These are phyloP conservation scores for Calycopis cecrops DNA, from an alignment of 1,140 invertebrate genomes.

Conservation along the genomic window DNA sequence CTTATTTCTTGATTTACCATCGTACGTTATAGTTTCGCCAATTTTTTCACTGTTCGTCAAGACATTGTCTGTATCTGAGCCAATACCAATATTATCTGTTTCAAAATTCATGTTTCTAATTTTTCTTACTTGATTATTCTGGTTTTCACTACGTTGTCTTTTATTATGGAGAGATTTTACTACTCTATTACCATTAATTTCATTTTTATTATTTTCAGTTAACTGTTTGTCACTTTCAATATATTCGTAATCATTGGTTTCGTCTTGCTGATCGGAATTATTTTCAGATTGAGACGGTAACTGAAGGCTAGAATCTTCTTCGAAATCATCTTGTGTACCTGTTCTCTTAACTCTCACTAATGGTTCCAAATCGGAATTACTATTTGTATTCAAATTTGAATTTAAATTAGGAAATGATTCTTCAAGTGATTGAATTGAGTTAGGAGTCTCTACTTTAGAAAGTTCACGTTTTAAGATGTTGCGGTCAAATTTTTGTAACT, in stretches of 20 bases:
- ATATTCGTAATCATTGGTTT: too few species aligned
- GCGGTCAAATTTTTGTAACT: constrained; percentile 31
- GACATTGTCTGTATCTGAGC: constrained; percentile 52
- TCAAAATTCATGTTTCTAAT: constrained; percentile 26
- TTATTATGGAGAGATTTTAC: too few species aligned
- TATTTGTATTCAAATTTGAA: constrained; percentile 30
- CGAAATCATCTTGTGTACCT: constrained; percentile 33
- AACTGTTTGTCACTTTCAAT: too few species aligned
- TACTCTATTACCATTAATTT: too few species aligned
- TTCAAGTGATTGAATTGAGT: constrained; percentile 49
- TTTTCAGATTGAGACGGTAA: too few species aligned
- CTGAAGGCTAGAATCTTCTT: constrained; percentile 26
- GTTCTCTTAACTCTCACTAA: constrained; percentile 61
- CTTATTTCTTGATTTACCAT: constrained; percentile 35
- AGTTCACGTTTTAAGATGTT: constrained; percentile 42
- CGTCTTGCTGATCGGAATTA: background rate
- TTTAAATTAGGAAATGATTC: constrained; percentile 54
- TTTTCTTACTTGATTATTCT: constrained; percentile 1
- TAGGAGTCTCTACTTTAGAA: constrained; percentile 22
- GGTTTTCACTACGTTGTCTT: background rate
- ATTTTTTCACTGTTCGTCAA: constrained; percentile 49
- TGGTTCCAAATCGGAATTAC: constrained; percentile 42
- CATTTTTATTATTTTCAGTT: too few species aligned
- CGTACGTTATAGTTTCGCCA: constrained; percentile 59
- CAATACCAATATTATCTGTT: constrained; percentile 36